These are phyloP conservation scores for Volucella inflata DNA, from an alignment of 2,888 invertebrate species.

Conservation along the genomic window DNA sequence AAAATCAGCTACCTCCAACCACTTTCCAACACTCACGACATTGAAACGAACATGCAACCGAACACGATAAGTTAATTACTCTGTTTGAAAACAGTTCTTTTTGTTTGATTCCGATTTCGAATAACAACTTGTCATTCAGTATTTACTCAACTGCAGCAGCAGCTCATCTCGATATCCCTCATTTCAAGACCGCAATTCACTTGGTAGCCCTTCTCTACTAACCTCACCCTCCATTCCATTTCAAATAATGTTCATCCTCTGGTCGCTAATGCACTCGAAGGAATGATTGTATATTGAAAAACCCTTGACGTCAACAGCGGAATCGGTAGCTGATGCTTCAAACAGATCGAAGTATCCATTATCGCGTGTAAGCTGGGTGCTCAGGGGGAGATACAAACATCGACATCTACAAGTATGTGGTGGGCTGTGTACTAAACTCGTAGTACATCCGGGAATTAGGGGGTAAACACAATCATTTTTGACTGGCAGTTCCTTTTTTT, in stretches of 20 bases:
- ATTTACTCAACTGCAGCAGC: conserved; percentile 40
- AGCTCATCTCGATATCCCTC: conserved; percentile 26
- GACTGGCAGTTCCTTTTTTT: too few species aligned
- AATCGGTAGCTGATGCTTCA: conserved; percentile 68
- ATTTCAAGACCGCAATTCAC: conserved; percentile 4
- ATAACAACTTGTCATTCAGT: conserved; percentile 20
- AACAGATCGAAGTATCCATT: conserved; percentile 66
- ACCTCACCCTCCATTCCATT: conserved; percentile 5
- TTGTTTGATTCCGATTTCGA: conserved; percentile 5
- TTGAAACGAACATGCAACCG: too few species aligned
- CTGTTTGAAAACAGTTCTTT: conserved; percentile 3
- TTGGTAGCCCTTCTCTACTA: too few species aligned
- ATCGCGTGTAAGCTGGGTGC: conserved; percentile 37
- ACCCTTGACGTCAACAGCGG: conserved; percentile 57
- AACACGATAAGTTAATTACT: conserved; percentile 12
- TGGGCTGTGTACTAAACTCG: neutral
- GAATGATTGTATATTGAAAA: conserved; percentile 57
- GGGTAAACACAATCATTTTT: too few species aligned
- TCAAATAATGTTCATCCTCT: neutral
- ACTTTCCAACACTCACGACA: too few species aligned
- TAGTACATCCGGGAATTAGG: conserved; percentile 55
- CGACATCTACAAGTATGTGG: too few species aligned
- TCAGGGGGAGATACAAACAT: too few species aligned
- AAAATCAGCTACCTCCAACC: too few species aligned
- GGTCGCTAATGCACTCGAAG: conserved; percentile 46